These are phyloP conservation scores for Chroicocephalus ridibundus DNA, from an alignment of 2,113 vertebrate genomes.

Conservation along the genomic window DNA sequence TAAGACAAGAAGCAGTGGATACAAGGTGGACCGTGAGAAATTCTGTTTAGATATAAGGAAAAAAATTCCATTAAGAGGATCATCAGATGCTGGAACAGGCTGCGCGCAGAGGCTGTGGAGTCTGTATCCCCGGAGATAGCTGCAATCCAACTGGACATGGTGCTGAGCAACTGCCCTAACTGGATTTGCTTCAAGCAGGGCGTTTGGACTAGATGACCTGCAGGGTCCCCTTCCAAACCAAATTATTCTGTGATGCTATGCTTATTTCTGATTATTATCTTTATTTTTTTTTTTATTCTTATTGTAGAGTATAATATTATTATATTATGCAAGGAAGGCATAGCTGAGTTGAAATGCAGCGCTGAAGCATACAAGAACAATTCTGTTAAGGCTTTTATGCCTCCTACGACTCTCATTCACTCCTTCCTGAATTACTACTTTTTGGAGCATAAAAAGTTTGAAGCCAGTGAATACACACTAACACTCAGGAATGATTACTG, in stretches of 20 bases:
- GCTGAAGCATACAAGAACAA: not conserved
- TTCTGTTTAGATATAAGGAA: not conserved
- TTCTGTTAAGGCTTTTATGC: not conserved
- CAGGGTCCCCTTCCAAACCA: not conserved
- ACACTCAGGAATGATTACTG: not conserved
- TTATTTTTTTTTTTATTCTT: not conserved
- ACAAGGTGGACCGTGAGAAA: not conserved
- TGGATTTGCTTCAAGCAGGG: not conserved
- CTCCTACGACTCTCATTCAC: not conserved
- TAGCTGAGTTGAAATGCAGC: not conserved
- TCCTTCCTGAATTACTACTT: not conserved
- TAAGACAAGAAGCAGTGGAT: not conserved
- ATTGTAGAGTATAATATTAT: not conserved
- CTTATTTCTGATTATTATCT: not conserved
- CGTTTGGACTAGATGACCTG: not conserved
- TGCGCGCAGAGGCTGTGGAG: not conserved
- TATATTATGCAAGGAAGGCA: not conserved
- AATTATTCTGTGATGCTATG: not conserved
- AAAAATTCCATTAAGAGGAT: not conserved
- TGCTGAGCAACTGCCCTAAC: not conserved
- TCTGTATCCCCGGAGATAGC: not conserved
- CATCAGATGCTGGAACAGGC: not conserved
- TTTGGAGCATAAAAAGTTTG: not conserved
- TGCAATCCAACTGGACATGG: rapidly evolving
- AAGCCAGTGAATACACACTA: not conserved